These are phyloP conservation scores for Tauraco erythrolophus DNA, from an alignment of 2,113 vertebrate genomes.

Conservation along the genomic window DNA sequence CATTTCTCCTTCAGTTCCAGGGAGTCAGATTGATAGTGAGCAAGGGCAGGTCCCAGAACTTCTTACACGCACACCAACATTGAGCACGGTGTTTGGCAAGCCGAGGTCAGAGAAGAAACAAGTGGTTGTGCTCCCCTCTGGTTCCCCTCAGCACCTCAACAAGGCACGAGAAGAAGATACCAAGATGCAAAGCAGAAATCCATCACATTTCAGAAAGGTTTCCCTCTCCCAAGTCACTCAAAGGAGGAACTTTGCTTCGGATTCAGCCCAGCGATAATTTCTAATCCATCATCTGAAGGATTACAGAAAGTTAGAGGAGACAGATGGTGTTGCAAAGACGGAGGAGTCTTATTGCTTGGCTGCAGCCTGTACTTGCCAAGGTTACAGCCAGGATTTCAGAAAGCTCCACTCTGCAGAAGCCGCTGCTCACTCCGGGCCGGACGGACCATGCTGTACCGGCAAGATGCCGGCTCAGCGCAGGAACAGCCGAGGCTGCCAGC, in stretches of 20 bases:
- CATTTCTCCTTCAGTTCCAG: neutral
- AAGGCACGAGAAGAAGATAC: neutral
- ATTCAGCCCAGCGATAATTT: slow-evolving; percentile 22
- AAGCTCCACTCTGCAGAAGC: neutral
- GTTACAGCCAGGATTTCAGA: slow-evolving; percentile 2
- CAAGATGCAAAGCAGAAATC: neutral
- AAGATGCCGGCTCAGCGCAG: neutral
- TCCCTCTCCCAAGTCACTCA: neutral
- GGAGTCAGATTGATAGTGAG: neutral
- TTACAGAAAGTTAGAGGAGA: slow-evolving; percentile 50
- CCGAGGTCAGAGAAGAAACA: neutral
- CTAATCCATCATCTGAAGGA: slow-evolving; percentile 49
- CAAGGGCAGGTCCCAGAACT: neutral
- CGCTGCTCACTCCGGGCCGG: neutral
- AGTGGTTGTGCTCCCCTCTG: neutral
- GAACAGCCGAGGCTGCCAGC: neutral
- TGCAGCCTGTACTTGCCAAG: neutral
- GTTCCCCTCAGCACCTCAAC: neutral
- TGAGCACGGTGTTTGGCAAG: neutral
- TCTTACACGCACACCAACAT: neutral
- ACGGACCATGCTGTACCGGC: neutral
- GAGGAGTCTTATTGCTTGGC: slow-evolving; percentile 36
- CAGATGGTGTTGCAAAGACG: slow-evolving; percentile 43
- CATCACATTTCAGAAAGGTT: rapidly evolving
- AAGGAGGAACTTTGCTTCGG: neutral